Evolutionary conservation across 2,113 vertebrate genomes (phyloP).

Genomic region (Ramphastos sulfuratus): DNA sequence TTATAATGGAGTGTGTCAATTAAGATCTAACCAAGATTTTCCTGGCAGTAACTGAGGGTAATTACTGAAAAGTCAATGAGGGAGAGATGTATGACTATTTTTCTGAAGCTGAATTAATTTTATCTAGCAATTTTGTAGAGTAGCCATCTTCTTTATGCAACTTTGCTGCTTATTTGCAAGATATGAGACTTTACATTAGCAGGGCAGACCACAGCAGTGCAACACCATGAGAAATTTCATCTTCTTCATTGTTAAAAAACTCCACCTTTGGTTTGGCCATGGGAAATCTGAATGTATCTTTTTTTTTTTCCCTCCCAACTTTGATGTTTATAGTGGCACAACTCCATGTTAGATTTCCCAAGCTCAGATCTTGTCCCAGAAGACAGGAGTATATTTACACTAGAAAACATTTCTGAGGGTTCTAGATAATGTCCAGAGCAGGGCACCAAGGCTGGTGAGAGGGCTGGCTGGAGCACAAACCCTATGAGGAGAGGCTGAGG

Average conservation of each 20-base stretch:
- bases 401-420: neutral
- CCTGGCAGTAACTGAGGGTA: constrained; percentile 2
- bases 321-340: neutral
- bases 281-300: neutral
- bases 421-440: neutral
- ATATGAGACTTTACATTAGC: neutral
- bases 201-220: neutral
- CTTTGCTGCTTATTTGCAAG: neutral
- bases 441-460: too few species aligned
- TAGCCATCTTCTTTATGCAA: neutral
- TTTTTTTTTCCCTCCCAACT: neutral
- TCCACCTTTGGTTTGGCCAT: neutral
- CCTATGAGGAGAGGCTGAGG: too few species aligned
- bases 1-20: constrained; percentile 51
- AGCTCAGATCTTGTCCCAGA: neutral
- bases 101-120: constrained; percentile 9
- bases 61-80: constrained; percentile 36
- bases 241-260: neutral
- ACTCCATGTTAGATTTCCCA: neutral
- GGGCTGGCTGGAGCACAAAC: too few species aligned
- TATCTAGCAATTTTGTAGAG: neutral
- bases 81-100: constrained; percentile 7
- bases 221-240: neutral
- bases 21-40: constrained; percentile 58
- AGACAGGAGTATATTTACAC: neutral